Percentiles rank a stretch among this genome's conserved stretches.
These are phyloP conservation scores for Drosophila neutralis DNA, from an alignment of 2,888 invertebrate genomes.

Conservation along the genomic window DNA sequence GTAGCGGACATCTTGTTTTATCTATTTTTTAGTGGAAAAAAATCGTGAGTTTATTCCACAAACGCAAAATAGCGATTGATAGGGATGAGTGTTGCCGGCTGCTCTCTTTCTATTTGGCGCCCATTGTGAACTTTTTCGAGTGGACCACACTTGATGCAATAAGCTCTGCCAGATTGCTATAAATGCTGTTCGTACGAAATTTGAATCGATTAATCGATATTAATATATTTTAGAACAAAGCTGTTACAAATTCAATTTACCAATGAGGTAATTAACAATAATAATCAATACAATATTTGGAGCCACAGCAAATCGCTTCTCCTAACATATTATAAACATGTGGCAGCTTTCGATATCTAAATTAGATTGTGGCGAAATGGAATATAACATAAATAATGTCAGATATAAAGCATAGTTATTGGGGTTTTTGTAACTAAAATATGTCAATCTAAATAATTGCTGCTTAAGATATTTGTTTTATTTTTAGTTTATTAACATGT, in stretches of 20 bases:
- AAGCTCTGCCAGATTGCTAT: neutral
- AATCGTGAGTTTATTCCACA: slow-evolving; percentile 16
- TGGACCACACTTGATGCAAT: neutral
- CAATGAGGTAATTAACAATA: neutral
- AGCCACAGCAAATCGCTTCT: neutral
- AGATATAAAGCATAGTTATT: neutral
- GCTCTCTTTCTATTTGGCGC: slow-evolving; percentile 20
- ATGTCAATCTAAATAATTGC: neutral
- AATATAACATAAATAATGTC: slow-evolving; percentile 14
- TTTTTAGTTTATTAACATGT: neutral
- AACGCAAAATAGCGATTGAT: slow-evolving; percentile 21
- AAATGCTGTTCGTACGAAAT: neutral
- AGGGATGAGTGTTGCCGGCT: slow-evolving; percentile 14
- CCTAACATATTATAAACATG: neutral
- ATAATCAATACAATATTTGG: neutral
- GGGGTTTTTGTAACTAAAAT: neutral
- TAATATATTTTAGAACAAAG: neutral
- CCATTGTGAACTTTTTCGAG: slow-evolving; percentile 20
- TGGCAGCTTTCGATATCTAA: neutral
- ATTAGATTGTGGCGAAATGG: slow-evolving; percentile 15
- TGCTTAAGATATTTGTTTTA: neutral
- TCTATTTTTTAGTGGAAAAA: slow-evolving; percentile 28
- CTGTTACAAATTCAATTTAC: neutral
- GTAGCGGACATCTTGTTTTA: slow-evolving; percentile 65
- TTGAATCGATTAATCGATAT: slow-evolving; percentile 22